These are phyloP conservation scores for Pseudococcus longispinus DNA, from an alignment of 2,888 invertebrate genomes.

Conservation along the genomic window DNA sequence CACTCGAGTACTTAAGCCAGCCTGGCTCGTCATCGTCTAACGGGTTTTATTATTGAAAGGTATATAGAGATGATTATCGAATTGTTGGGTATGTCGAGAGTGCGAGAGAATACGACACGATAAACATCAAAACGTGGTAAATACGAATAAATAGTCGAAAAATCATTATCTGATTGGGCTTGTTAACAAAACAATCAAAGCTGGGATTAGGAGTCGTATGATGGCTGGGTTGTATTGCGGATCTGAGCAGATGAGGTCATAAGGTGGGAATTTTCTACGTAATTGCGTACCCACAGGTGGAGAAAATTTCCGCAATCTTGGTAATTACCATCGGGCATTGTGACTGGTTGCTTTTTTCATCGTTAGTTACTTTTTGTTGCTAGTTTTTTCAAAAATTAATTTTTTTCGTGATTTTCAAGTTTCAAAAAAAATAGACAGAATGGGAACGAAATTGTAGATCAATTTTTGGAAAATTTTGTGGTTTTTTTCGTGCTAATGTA, in stretches of 20 bases:
- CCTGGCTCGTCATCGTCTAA: background rate
- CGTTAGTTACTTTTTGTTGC: no score
- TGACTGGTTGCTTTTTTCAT: no score
- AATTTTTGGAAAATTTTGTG: no score
- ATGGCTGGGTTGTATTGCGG: background rate
- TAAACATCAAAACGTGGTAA: background rate
- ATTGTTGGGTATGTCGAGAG: background rate
- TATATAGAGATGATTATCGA: background rate
- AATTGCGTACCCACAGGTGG: background rate
- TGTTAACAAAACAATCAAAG: slow-evolving; percentile 44
- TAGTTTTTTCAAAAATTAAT: no score
- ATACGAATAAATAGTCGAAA: background rate
- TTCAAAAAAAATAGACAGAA: background rate
- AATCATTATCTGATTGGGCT: slow-evolving; percentile 24
- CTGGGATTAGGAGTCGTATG: background rate
- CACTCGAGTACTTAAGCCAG: background rate
- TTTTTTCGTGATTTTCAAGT: background rate
- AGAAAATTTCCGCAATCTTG: background rate
- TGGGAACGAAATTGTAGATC: no score
- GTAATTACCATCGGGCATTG: no score
- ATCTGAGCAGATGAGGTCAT: background rate
- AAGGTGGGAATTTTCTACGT: background rate
- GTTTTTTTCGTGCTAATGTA: no score
- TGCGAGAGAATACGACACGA: background rate
- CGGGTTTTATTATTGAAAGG: slow-evolving; percentile 3